Evolutionary conservation across 1,140 invertebrate genomes (phyloP).

Genomic region (Lepidurus arcticus): DNA sequence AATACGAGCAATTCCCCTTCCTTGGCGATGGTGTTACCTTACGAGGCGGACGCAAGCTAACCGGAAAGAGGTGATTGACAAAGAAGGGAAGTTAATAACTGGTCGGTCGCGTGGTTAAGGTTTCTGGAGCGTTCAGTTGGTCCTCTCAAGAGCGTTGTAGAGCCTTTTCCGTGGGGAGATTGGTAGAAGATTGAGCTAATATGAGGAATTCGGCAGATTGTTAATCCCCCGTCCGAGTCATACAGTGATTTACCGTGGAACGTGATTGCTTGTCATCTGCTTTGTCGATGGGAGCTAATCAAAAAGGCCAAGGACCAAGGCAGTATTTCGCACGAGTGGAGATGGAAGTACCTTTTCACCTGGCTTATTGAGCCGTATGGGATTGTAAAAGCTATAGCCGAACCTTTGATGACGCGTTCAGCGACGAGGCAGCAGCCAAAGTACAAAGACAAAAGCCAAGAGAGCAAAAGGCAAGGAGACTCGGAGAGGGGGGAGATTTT

Average conservation of each 20-base stretch:
- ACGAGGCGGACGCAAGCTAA: not conserved
- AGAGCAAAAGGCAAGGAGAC: not conserved
- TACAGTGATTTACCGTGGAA: too few species aligned
- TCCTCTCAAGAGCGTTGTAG: not conserved
- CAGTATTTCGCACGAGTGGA: not conserved
- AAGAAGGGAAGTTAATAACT: not conserved
- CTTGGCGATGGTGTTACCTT: not conserved
- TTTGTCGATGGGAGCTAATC: not conserved
- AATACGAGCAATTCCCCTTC: not conserved
- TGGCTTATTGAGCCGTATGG: constrained; percentile 13
- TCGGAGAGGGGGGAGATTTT: not conserved
- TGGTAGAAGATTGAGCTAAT: too few species aligned
- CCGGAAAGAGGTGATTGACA: not conserved
- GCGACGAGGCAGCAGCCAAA: not conserved
- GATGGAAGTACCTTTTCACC: constrained; percentile 18
- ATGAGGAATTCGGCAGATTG: too few species aligned
- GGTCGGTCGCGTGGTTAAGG: not conserved
- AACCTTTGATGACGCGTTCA: constrained; percentile 19
- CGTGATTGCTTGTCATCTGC: not conserved
- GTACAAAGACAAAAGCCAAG: not conserved
- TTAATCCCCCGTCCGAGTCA: too few species aligned
- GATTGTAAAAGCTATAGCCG: constrained; percentile 5
- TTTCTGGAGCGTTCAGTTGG: not conserved
- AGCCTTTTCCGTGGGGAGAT: too few species aligned
- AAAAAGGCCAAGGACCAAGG: not conserved